Evolutionary conservation across 2,888 invertebrate species (phyloP).

Genomic region (Ferdinandea cuprea): DNA sequence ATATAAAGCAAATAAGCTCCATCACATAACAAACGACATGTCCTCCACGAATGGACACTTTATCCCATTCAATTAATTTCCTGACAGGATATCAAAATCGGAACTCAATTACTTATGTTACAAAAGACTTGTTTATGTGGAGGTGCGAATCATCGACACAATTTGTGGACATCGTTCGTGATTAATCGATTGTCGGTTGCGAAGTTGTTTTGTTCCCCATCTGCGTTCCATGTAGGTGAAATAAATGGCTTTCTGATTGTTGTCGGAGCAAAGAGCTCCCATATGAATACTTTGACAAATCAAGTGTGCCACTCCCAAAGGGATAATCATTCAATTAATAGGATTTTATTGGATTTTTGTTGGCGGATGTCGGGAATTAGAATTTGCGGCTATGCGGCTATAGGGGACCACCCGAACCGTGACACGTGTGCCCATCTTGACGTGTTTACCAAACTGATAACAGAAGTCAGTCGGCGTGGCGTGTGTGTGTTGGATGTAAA

Average conservation of each 20-base stretch:
- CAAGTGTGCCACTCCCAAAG: conserved; percentile 72
- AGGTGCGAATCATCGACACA: conserved; percentile 40
- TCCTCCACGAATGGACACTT: conserved; percentile 60
- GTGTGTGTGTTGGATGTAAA: conserved; percentile 61
- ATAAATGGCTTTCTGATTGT: conserved; percentile 63
- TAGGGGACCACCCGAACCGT: conserved; percentile 66
- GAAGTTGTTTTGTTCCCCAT: conserved; percentile 32
- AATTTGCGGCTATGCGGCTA: conserved; percentile 49
- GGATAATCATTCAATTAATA: conserved; percentile 75
- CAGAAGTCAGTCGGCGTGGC: conserved; percentile 45
- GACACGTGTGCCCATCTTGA: conserved; percentile 64
- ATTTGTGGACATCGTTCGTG: conserved; percentile 46
- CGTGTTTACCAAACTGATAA: conserved; percentile 68
- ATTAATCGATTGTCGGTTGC: conserved; percentile 56
- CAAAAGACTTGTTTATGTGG: conserved; percentile 19
- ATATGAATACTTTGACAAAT: conserved; percentile 53
- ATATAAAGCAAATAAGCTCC: conserved; percentile 26
- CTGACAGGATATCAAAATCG: conserved; percentile 73
- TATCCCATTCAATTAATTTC: conserved; percentile 75
- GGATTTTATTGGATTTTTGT: conserved; percentile 70
- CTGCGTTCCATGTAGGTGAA: conserved; percentile 35
- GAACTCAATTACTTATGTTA: conserved; percentile 75
- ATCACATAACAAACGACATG: conserved; percentile 63
- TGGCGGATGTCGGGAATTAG: conserved; percentile 66
- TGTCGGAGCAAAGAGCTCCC: conserved; percentile 26